A percentile compares a stretch with the other conserved stretches of the same genome.
phyloP scores from a whole-genome alignment of 2,797 vertebrate species.

The Oophaga sylvatica region DNA sequence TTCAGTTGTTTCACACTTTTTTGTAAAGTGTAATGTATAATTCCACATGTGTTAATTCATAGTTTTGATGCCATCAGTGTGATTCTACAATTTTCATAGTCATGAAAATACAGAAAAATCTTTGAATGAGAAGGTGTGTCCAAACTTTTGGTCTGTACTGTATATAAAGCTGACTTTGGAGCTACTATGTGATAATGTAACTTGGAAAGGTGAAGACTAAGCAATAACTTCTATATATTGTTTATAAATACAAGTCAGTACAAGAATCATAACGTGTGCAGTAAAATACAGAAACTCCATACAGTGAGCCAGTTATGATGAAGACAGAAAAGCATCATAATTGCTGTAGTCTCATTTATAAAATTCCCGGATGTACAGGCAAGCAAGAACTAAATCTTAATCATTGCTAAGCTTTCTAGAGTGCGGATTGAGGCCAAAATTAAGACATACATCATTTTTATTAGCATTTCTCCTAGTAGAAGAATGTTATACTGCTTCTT shows the following conservation, averaged over 20 bases:
- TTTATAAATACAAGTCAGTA: neutral
- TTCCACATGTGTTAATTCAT: too few relatives aligned
- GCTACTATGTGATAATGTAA: too few relatives aligned
- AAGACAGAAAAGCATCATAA: neutral
- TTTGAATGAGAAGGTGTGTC: too few relatives aligned
- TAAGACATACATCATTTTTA: neutral
- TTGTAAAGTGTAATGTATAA: too few relatives aligned
- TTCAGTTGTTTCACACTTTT: too few relatives aligned
- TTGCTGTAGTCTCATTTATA: conserved; percentile 1
- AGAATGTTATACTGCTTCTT: neutral
- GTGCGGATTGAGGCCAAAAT: neutral
- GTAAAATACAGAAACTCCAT: neutral
- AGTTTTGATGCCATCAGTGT: too few relatives aligned
- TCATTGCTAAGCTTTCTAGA: neutral
- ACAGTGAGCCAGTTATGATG: neutral
- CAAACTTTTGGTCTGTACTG: too few relatives aligned
- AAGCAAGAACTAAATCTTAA: conserved; percentile 14
- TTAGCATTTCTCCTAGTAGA: neutral
- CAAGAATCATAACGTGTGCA: neutral
- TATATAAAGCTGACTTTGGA: too few relatives aligned
- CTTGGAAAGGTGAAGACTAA: too few relatives aligned
- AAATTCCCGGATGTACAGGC: neutral
- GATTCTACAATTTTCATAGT: too few relatives aligned
- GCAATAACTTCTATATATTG: too few relatives aligned
- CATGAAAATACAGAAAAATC: too few relatives aligned